Base-by-base conservation (phyloP, 2,888 invertebrate genomes). In the Trichogramma dendrolimi region DNA sequence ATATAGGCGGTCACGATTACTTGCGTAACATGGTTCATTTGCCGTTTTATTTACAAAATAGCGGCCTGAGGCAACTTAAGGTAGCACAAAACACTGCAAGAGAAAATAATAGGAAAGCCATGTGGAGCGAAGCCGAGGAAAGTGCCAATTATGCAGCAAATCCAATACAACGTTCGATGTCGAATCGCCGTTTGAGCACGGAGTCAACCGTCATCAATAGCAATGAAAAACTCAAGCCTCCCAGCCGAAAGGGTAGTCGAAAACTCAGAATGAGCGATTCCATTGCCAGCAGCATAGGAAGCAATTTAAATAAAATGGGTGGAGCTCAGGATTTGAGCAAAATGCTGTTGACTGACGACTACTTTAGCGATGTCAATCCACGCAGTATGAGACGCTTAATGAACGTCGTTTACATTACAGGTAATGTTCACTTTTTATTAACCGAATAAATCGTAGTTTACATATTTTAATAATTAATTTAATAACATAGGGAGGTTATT, bases 331-430 rank as follows among this genome's bases (percentile, higher is more conserved):
- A 85, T 73, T 76, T 85, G n/a, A 85, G 92, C 49, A 88, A 92
- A 71, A 94, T 95, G 82, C 83, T 98, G 68, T 85, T 96, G 27
- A 96, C 96, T 1, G 97, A 97, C 75, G 97, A 98, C 80, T 99
- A 99, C 83, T 98, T 99, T 80, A 96, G 96, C 72, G 98, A 98
- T 79, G 95, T 99, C 67, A 99, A 97, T 82, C 99, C 98, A 0
- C 84, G 96, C 53, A 96, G 95, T 72, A 96, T 99, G 95, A 83
- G 95, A 65, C 84, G 97, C 58, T 84, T 97, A 39, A 94, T 97
- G 94, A 97, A 98, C 80, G 96, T 97, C 62, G 90, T 97, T 60
- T 96, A 96, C 73, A 90, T 97, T 58, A 96, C 96, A 64, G 94
- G 93, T 92, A 72, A 75, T 41, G 44, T 55, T n/a, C 51, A 27